Base-by-base conservation (phyloP, 2,797 vertebrate genomes). In the Todus mexicanus region DNA sequence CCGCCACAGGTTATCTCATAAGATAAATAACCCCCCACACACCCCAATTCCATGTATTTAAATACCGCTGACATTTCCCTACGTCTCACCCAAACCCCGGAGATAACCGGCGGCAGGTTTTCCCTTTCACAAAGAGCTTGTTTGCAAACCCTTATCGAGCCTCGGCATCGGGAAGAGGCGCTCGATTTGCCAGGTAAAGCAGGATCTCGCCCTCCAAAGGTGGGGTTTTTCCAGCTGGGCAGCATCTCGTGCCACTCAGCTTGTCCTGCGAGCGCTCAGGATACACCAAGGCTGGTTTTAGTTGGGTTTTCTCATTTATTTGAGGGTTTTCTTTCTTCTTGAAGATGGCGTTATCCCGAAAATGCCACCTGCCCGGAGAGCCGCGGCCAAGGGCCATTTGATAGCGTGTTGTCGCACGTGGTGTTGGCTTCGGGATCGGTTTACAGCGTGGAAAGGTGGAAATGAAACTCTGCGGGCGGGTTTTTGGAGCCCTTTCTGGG, bases 151-250 rank as follows among this genome's bases (percentile, higher is more conserved):
- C 40, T 86, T 79, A 86, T 66, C 56, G 4, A 25, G 40, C 23
- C 59, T 54, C 18, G 5, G 59, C 22, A 17, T 38, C 8, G 37
- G 84, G 87, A 84, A 29, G 40, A 14, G 22, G 74, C 1, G 8
- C 75, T 84, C 4, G 1, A 57, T 77, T 84, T 90, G 92, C 50
- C 90, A 94, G 91, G 85, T 50, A 87, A 92, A 91, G 50, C 71
- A 82, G 75, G 75, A 23, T 79, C 84, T 51, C 1, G 0, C 22
- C 48, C 75, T 51, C n/a, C n/a, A 8, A 68, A 61, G 42, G 12
- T 6, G 20, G 72, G 12, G 0, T 15, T 83, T 54, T 53, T 42
- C n/a, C 27, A 18, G 64, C 45, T 6, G 1, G 45, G 13, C 20
- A 8, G 42, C 66, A n/a, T 47, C 61, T 61, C 7, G 17, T 17